phyloP scores from a whole-genome alignment of 92 coral and sea anemone species.

The Siderastrea siderea region DNA sequence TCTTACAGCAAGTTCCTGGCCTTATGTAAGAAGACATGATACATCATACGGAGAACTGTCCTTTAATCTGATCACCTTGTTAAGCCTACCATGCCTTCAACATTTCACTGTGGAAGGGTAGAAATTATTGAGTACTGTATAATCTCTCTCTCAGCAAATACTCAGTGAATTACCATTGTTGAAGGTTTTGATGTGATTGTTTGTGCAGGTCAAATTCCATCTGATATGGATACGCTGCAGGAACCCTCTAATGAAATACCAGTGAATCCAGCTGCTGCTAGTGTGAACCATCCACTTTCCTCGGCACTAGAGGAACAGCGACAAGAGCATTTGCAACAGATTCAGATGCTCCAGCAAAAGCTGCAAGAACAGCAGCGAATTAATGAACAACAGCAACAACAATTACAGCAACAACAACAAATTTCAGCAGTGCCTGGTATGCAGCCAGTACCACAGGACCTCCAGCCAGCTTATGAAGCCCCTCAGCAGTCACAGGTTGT shows the following conservation, averaged over 20 bases:
- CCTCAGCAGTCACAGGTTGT: slow-evolving; percentile 42
- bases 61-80: background rate
- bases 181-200: background rate
- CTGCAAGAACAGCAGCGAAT: slow-evolving; percentile 92
- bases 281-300: background rate
- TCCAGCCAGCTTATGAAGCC: slow-evolving; percentile 44
- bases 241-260: slow-evolving; percentile 22
- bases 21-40: too few relatives aligned
- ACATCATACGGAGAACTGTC: background rate
- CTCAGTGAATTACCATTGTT: background rate
- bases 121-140: background rate
- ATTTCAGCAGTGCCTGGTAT: slow-evolving; percentile 30
- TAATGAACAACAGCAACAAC: slow-evolving; percentile 88
- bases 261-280: background rate
- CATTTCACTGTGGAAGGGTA: background rate
- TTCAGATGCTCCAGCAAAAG: slow-evolving; percentile 86
- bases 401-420: slow-evolving; percentile 66
- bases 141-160: background rate
- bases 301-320: slow-evolving; percentile 85
- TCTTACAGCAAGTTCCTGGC: too few relatives aligned
- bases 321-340: slow-evolving; percentile 88
- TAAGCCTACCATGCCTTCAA: background rate
- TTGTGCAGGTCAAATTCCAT: slow-evolving; percentile 2
- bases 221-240: slow-evolving; percentile 10
- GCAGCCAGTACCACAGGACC: slow-evolving; percentile 44